Conservation (phyloP, 2,797 vertebrate genomes). For the Melanotaenia trifasciata region DNA sequence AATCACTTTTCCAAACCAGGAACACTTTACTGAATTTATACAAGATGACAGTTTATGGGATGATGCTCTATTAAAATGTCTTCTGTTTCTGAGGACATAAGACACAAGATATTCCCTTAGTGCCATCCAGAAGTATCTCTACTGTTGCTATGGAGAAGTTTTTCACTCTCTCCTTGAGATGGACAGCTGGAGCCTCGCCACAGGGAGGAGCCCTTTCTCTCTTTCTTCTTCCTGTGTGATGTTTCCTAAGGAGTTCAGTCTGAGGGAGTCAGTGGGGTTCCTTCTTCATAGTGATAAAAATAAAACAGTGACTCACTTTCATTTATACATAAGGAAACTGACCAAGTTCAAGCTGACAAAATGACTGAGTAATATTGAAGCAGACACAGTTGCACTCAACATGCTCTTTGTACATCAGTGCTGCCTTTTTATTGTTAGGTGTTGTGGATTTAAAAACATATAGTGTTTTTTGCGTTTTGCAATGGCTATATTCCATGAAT, state of each 20-base stretch:
- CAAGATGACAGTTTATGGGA: conserved; percentile 8
- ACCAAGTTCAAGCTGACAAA: conserved; percentile 42
- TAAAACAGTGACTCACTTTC: conserved; percentile 61
- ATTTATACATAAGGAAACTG: conserved; percentile 21
- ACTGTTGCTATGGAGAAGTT: conserved; percentile 86
- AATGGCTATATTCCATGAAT: conserved; percentile 4
- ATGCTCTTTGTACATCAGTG: conserved; percentile 8
- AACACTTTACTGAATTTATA: conserved; percentile 16
- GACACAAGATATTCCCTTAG: conserved; percentile 54
- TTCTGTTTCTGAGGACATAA: conserved; percentile 52
- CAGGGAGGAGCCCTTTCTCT: conserved; percentile 82
- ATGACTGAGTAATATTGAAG: conserved; percentile 21
- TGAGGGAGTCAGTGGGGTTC: conserved; percentile 47
- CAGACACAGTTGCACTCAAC: neutral
- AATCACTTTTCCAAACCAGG: conserved; percentile 26
- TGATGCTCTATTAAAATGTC: conserved; percentile 29
- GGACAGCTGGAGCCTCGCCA: conserved; percentile 70
- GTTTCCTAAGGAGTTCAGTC: conserved; percentile 45
- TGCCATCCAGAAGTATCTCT: conserved; percentile 72
- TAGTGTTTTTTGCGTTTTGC: neutral
- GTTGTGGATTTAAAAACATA: conserved; percentile 14
- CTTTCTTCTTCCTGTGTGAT: conserved; percentile 47
- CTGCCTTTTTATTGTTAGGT: conserved; percentile 5
- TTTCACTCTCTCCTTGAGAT: conserved; percentile 53
- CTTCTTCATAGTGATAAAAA: conserved; percentile 53